A percentile compares a stretch with the other conserved stretches of the same genome.
Evolutionary conservation across 2,888 invertebrate species (phyloP).

Genomic region (Drosophila maculinotata): DNA sequence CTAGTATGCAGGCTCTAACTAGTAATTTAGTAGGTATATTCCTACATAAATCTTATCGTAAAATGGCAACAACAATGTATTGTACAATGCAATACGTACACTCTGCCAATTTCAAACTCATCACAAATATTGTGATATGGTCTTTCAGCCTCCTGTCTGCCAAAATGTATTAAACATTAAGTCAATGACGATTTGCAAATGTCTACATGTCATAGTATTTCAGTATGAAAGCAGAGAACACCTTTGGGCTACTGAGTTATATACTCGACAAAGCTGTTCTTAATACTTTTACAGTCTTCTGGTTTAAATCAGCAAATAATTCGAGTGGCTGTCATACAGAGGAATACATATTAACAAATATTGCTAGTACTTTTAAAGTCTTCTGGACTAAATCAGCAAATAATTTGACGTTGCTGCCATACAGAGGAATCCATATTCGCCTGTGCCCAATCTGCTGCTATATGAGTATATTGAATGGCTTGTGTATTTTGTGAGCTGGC

Average conservation of each 20-base stretch:
- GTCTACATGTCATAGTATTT: background rate
- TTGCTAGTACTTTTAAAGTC: background rate
- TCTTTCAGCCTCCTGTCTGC: background rate
- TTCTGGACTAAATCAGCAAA: conserved; percentile 35
- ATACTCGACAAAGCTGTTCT: conserved; percentile 9
- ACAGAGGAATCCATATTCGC: too few relatives aligned
- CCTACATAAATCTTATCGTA: background rate
- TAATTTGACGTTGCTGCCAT: conserved; percentile 41
- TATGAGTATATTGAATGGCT: conserved; percentile 24
- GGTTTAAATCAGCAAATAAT: conserved; percentile 40
- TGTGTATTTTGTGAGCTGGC: conserved; percentile 47
- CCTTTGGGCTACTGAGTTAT: background rate
- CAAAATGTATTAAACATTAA: background rate
- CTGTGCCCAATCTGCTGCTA: conserved; percentile 21
- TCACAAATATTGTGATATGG: conserved; percentile 7
- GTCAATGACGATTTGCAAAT: conserved; percentile 1
- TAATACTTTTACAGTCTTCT: conserved; percentile 2
- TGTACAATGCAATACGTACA: background rate
- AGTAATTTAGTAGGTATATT: too few relatives aligned
- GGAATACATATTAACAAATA: conserved; percentile 13
- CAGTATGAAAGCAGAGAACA: background rate
- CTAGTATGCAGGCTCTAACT: too few relatives aligned
- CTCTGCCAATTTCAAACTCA: background rate
- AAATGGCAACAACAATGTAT: background rate
- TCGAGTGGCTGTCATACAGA: conserved; percentile 34